phyloP scores from a whole-genome alignment of 2,797 vertebrate species.

The Falco novaeseelandiae region DNA sequence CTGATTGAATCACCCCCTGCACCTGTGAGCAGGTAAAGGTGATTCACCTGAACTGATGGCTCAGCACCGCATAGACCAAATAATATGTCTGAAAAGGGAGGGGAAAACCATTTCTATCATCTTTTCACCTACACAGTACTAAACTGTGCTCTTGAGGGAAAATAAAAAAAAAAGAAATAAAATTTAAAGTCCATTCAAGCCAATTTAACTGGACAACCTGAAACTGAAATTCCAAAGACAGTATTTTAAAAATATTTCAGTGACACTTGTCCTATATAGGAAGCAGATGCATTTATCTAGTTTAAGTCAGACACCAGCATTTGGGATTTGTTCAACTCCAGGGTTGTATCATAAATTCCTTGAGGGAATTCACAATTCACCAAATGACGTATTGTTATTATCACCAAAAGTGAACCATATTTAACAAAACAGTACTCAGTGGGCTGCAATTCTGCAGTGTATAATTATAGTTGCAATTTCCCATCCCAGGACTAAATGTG shows the following conservation, averaged over 20 bases:
- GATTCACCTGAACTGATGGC: slow-evolving; percentile 41
- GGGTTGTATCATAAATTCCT: slow-evolving; percentile 58
- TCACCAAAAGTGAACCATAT: slow-evolving; percentile 56
- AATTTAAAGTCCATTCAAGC: slow-evolving; percentile 25
- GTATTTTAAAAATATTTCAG: slow-evolving; percentile 47
- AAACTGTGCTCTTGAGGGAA: not conserved
- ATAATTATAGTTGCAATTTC: slow-evolving; percentile 69
- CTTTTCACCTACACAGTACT: not conserved
- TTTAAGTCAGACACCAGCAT: slow-evolving; percentile 65
- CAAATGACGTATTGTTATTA: slow-evolving; percentile 82
- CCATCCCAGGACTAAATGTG: slow-evolving; percentile 26
- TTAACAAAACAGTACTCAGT: slow-evolving; percentile 67
- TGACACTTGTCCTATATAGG: slow-evolving; percentile 60
- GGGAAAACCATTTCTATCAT: not conserved
- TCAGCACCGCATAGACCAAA: slow-evolving; percentile 4
- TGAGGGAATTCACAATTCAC: slow-evolving; percentile 76
- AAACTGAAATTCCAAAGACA: slow-evolving; percentile 25
- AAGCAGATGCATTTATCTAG: slow-evolving; percentile 67
- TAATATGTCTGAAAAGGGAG: not conserved
- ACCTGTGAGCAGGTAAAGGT: slow-evolving; percentile 48
- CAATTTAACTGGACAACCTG: slow-evolving; percentile 24
- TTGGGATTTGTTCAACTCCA: slow-evolving; percentile 69
- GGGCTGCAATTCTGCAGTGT: slow-evolving; percentile 75
- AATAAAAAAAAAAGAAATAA: not conserved
- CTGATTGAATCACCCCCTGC: slow-evolving; percentile 34